These are phyloP conservation scores for Macrobrachium nipponense DNA, from an alignment of 1,140 invertebrate genomes.

Conservation along the genomic window DNA sequence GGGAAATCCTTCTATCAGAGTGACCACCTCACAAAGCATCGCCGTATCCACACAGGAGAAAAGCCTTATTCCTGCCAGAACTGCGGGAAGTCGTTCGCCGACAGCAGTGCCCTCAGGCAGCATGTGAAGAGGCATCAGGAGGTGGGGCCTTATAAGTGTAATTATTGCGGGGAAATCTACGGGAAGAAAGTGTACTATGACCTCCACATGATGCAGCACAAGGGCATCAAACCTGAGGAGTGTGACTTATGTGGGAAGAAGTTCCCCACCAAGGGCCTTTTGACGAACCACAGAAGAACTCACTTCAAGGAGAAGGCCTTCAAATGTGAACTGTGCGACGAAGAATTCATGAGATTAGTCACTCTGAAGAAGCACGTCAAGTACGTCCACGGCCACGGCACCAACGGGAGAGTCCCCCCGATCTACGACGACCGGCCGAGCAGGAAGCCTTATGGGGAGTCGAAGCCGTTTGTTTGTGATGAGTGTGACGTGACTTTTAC, in stretches of 20 bases:
- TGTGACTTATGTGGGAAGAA: constrained; percentile 63
- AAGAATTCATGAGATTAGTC: constrained; percentile 53
- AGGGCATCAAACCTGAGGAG: constrained; percentile 71
- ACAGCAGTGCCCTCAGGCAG: constrained; percentile 73
- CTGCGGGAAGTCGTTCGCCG: constrained; percentile 78
- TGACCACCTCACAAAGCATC: no score
- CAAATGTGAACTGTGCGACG: constrained; percentile 55
- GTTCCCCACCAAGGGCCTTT: constrained; percentile 59
- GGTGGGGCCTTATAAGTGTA: constrained; percentile 51
- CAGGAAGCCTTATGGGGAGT: constrained; percentile 49
- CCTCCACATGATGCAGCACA: constrained; percentile 72
- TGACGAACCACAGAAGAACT: constrained; percentile 47
- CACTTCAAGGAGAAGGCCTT: constrained; percentile 59
- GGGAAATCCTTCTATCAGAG: no score
- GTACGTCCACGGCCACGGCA: constrained; percentile 48
- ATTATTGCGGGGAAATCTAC: constrained; percentile 55
- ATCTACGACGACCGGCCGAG: constrained; percentile 47
- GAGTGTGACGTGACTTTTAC: constrained; percentile 55
- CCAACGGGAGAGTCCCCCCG: constrained; percentile 19
- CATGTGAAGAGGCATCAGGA: constrained; percentile 56
- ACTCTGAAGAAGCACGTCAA: constrained; percentile 59
- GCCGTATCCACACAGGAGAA: no score
- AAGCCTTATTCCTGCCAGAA: constrained; percentile 66
- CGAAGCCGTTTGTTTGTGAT: constrained; percentile 56
- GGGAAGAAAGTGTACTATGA: constrained; percentile 65